Evolutionary conservation across 1,140 invertebrate species (phyloP).

Genomic region (Dryas iulia): DNA sequence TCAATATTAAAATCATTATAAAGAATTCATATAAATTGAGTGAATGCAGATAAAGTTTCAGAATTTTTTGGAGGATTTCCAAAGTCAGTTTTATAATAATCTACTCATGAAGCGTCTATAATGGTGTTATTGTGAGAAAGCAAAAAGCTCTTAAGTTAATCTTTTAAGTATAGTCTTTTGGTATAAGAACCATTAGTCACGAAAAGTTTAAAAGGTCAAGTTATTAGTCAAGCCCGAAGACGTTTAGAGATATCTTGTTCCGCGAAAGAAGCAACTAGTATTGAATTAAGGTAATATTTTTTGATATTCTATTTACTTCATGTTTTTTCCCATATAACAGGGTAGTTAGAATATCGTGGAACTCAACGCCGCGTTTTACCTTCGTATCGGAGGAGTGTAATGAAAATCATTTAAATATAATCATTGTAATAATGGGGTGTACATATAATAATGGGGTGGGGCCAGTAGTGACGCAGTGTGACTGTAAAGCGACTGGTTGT

Average conservation of each 20-base stretch:
- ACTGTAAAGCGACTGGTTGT: too few species aligned
- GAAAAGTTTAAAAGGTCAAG: conserved; percentile 23
- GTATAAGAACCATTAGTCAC: conserved; percentile 23
- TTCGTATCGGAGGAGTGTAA: too few species aligned
- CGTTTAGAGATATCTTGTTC: background rate
- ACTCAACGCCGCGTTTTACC: too few species aligned
- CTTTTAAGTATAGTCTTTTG: conserved; percentile 25
- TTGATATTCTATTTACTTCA: too few species aligned
- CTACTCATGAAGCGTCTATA: conserved; percentile 2
- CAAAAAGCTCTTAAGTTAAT: conserved; percentile 19
- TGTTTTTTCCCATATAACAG: too few species aligned
- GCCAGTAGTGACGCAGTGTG: too few species aligned
- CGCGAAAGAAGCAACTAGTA: background rate
- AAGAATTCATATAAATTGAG: background rate
- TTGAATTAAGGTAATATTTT: background rate
- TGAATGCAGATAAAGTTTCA: background rate
- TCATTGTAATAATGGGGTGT: too few species aligned
- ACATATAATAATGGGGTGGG: too few species aligned
- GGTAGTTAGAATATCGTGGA: too few species aligned
- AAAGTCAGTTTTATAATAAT: background rate
- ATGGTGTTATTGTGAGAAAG: conserved; percentile 8
- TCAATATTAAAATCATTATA: background rate
- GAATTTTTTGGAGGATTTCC: background rate
- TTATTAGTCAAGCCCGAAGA: conserved; percentile 1
- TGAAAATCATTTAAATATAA: too few species aligned